Percentiles rank a stretch among this genome's conserved stretches.
These are phyloP conservation scores for Pheucticus melanocephalus DNA, from an alignment of 2,113 vertebrate genomes.

Conservation along the genomic window DNA sequence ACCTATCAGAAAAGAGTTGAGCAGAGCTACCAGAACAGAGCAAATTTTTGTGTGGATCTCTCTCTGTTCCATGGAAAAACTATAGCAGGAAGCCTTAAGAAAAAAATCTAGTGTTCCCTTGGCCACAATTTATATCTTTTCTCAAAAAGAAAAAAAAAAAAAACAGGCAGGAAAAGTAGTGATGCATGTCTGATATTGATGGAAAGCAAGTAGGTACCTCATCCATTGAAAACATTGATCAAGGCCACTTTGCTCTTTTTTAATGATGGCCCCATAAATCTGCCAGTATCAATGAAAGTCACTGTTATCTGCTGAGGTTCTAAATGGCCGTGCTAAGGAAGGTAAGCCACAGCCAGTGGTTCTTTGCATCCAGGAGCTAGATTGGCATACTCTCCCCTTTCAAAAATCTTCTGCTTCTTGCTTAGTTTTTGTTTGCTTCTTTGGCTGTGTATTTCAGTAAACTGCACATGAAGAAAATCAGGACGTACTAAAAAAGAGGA, in stretches of 20 bases:
- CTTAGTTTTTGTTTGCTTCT: background rate
- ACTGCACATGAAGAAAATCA: background rate
- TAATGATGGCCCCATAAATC: conserved; percentile 55
- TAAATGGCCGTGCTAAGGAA: background rate
- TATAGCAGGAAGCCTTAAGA: background rate
- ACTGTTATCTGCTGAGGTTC: conserved; percentile 38
- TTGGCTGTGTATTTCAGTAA: background rate
- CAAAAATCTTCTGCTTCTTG: background rate
- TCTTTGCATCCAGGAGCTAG: background rate
- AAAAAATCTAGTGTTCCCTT: background rate
- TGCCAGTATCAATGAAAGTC: conserved; percentile 57
- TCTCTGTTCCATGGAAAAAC: background rate
- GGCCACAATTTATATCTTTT: conserved; percentile 2
- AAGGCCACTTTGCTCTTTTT: conserved; percentile 44
- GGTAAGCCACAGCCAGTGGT: background rate
- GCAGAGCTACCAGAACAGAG: background rate
- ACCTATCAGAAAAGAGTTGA: background rate
- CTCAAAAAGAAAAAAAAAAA: background rate
- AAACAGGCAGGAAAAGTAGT: conserved; percentile 14
- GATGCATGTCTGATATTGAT: conserved; percentile 51
- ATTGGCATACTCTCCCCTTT: background rate
- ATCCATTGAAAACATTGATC: conserved; percentile 57
- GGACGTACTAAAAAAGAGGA: background rate
- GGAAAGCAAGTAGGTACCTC: conserved; percentile 39
- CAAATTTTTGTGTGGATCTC: background rate